Evolutionary conservation across 1,140 invertebrate species (phyloP).

Genomic region (Dendrolimus punctatus): DNA sequence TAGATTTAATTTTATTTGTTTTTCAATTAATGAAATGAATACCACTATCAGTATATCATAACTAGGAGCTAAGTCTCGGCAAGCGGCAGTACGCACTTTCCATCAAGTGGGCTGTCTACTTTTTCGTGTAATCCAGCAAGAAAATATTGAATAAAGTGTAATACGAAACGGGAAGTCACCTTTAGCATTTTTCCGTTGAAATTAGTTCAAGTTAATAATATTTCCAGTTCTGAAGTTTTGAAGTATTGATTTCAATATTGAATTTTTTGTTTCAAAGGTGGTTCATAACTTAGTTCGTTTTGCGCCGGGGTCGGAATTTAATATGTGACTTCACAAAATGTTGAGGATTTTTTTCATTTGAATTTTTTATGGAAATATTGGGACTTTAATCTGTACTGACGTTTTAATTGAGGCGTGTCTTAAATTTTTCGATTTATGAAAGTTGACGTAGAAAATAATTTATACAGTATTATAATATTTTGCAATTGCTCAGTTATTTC

Average conservation of each 20-base stretch:
- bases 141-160: too few relatives aligned
- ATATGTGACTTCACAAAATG: conserved; percentile 16
- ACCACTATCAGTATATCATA: too few relatives aligned
- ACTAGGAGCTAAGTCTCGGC: too few relatives aligned
- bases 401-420: not conserved
- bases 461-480: too few relatives aligned
- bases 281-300: conserved; percentile 12
- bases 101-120: too few relatives aligned
- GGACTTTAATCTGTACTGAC: not conserved
- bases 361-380: not conserved
- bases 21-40: too few relatives aligned
- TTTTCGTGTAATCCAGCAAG: too few relatives aligned
- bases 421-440: too few relatives aligned
- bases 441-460: too few relatives aligned
- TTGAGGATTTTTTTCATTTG: conserved; percentile 10
- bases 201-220: conserved; percentile 39
- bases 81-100: too few relatives aligned
- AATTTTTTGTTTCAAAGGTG: conserved; percentile 42
- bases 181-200: conserved; percentile 52
- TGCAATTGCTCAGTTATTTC: too few relatives aligned
- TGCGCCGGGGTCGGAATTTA: conserved; percentile 18
- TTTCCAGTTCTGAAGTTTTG: conserved; percentile 47
- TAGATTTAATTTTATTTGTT: too few relatives aligned
- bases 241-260: conserved; percentile 63
- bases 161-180: conserved; percentile 23